Conservation (phyloP, 2,888 invertebrate genomes). For the Torymus auratus region DNA sequence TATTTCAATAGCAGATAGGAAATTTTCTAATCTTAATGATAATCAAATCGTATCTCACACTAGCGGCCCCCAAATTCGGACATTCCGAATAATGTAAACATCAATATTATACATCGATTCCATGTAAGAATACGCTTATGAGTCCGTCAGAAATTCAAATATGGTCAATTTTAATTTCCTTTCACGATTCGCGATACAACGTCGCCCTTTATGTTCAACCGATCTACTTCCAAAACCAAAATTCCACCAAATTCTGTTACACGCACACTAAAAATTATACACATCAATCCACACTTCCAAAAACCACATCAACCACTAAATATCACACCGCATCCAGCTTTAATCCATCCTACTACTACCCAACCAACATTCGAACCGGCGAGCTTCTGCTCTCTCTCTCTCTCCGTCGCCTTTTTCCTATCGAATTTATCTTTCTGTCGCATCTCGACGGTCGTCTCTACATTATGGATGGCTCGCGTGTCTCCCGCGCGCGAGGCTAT, state of each 20-base stretch:
- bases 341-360: neutral
- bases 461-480: slow-evolving; percentile 76
- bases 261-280: too few species aligned
- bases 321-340: neutral
- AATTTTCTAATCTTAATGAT: too few species aligned
- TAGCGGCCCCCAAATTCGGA: too few species aligned
- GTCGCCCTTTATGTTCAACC: too few species aligned
- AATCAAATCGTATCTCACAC: too few species aligned
- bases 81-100: too few species aligned
- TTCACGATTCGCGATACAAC: neutral
- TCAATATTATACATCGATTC: neutral
- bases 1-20: too few species aligned
- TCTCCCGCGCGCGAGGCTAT: slow-evolving; percentile 60
- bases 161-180: slow-evolving; percentile 1
- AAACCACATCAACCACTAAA: neutral
- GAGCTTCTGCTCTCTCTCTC: slow-evolving; percentile 6
- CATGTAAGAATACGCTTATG: slow-evolving; percentile 20
- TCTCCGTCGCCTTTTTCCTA: slow-evolving; percentile 52
- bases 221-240: too few species aligned
- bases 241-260: too few species aligned
- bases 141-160: neutral
- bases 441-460: slow-evolving; percentile 69
- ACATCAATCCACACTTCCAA: too few species aligned
- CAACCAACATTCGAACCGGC: slow-evolving; percentile 3
- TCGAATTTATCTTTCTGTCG: slow-evolving; percentile 72